A percentile compares a stretch with the other conserved stretches of the same genome.
Evolutionary conservation across 2,113 vertebrate species (phyloP).

Genomic region (Aegithalos caudatus): DNA sequence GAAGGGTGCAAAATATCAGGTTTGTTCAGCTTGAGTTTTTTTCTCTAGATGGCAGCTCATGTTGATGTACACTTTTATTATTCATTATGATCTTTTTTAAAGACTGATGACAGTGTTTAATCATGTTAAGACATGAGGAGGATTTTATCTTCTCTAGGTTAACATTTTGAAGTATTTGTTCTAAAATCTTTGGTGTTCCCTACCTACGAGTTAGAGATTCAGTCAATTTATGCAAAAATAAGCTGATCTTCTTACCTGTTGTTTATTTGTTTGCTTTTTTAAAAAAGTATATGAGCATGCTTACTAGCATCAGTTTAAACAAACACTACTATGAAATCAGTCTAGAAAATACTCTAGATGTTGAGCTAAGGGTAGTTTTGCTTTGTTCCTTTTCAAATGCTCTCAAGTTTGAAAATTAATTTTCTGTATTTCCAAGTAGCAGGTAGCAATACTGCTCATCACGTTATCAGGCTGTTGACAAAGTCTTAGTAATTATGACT

Average conservation of each 20-base stretch:
- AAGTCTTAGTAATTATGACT: neutral
- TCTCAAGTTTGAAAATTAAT: neutral
- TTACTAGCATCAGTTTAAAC: neutral
- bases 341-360: neutral
- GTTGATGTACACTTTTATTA: neutral
- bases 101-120: neutral
- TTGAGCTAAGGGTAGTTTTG: neutral
- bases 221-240: neutral
- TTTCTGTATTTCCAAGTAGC: neutral
- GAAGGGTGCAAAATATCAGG: neutral
- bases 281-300: neutral
- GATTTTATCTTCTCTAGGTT: neutral
- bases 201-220: neutral
- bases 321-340: neutral
- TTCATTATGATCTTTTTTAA: neutral
- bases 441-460: neutral
- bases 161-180: neutral
- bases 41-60: neutral
- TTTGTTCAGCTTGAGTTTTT: fast-evolving
- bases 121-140: neutral
- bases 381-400: neutral
- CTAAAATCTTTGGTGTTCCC: neutral
- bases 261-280: neutral
- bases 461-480: neutral
- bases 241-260: neutral